These are phyloP conservation scores for Ligdia adustata DNA, from an alignment of 2,888 invertebrate species.

Conservation along the genomic window DNA sequence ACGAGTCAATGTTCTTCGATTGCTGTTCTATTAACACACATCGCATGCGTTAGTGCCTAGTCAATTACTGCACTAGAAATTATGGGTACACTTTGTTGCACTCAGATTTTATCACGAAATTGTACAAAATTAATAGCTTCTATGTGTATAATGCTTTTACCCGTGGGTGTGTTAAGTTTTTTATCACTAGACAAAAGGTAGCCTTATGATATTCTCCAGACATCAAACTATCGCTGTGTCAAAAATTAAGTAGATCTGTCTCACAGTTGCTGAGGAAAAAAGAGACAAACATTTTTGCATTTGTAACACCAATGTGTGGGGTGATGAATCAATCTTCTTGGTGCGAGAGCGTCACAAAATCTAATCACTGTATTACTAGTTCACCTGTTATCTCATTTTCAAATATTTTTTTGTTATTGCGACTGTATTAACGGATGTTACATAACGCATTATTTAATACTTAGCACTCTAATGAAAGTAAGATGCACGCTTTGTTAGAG, in stretches of 20 bases:
- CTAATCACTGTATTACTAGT: conserved; percentile 26
- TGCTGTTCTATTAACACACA: conserved; percentile 8
- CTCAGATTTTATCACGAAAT: too few species aligned
- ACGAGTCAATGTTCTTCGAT: neutral
- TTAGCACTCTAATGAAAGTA: conserved; percentile 52
- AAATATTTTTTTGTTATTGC: conserved; percentile 50
- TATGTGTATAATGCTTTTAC: too few species aligned
- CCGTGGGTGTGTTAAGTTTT: too few species aligned
- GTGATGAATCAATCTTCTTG: too few species aligned
- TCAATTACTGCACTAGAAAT: neutral
- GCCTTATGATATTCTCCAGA: too few species aligned
- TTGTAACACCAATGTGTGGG: too few species aligned
- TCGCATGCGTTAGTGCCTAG: neutral
- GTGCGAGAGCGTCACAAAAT: neutral
- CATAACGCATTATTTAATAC: conserved; percentile 55
- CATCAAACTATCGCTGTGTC: too few species aligned
- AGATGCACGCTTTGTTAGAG: conserved; percentile 44
- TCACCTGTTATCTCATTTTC: conserved; percentile 31
- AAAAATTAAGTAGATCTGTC: too few species aligned
- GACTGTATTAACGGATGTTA: conserved; percentile 45
- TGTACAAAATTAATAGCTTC: too few species aligned
- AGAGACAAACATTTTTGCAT: too few species aligned
- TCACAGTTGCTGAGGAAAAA: too few species aligned
- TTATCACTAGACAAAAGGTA: too few species aligned
- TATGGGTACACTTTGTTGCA: neutral